phyloP scores from a whole-genome alignment of 2,113 vertebrate species.

The Stercorarius parasiticus region DNA sequence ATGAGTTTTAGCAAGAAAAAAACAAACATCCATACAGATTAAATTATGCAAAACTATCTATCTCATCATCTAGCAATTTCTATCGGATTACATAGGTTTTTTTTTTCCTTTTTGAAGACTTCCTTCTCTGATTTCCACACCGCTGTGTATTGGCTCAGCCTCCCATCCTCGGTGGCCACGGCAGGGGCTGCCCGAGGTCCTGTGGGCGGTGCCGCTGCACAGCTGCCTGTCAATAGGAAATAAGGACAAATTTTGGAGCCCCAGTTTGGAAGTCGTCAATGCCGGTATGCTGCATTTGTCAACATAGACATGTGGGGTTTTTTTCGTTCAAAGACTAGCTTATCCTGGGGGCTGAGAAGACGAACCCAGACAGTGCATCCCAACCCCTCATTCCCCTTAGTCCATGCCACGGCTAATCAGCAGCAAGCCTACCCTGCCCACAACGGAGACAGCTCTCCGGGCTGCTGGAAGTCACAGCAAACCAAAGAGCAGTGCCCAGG shows the following conservation, averaged over 20 bases:
- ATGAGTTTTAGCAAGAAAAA: not conserved
- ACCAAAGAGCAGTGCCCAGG: not conserved
- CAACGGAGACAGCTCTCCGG: fast-evolving
- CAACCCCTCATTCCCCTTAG: fast-evolving
- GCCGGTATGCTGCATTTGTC: not conserved
- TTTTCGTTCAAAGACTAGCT: not conserved
- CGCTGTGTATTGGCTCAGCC: too few relatives aligned
- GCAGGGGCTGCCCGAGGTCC: not conserved
- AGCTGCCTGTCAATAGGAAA: not conserved
- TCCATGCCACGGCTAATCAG: not conserved
- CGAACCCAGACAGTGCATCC: not conserved
- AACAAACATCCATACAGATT: not conserved
- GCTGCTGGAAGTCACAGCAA: not conserved
- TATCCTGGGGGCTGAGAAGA: not conserved
- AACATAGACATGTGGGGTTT: fast-evolving
- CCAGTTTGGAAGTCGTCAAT: not conserved
- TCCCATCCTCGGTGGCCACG: not conserved
- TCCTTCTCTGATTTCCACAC: too few relatives aligned
- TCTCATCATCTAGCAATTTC: not conserved
- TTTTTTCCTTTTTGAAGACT: not conserved
- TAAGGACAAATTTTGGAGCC: not conserved
- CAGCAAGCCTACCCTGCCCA: not conserved
- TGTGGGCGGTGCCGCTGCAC: too few relatives aligned
- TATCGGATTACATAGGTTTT: not conserved
- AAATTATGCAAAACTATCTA: not conserved